These are phyloP conservation scores for Cuculus canorus DNA, from an alignment of 2,797 vertebrate species.

Conservation along the genomic window DNA sequence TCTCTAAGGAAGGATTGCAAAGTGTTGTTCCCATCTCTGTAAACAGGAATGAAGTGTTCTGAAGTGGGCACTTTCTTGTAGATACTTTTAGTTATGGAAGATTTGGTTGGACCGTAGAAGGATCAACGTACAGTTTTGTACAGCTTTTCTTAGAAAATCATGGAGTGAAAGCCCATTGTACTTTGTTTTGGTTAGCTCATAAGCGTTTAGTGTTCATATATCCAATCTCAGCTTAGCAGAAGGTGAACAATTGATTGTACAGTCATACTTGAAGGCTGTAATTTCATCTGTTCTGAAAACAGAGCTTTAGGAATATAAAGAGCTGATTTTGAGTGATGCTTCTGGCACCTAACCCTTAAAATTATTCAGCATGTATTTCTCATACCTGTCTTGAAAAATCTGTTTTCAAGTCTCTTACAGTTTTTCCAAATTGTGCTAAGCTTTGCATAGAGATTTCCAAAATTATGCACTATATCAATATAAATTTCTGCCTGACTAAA, in stretches of 20 bases:
- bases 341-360: background rate
- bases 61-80: background rate
- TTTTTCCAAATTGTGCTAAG: background rate
- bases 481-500: background rate
- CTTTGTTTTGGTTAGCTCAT: background rate
- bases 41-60: background rate
- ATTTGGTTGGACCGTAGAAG: background rate
- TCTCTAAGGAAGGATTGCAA: background rate
- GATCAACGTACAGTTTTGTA: accelerated
- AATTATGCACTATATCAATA: background rate
- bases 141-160: background rate
- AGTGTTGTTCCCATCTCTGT: background rate
- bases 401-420: background rate
- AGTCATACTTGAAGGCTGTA: background rate
- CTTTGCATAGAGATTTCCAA: background rate
- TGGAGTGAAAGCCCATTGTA: background rate
- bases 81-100: background rate
- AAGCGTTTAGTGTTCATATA: background rate
- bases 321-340: background rate
- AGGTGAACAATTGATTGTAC: background rate
- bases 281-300: background rate
- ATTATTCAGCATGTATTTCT: background rate
- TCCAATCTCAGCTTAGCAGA: background rate
- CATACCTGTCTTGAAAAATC: background rate
- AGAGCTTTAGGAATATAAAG: background rate